Evolutionary conservation across 2,113 vertebrate genomes (phyloP).

Genomic region (Gobiocypris rarus): DNA sequence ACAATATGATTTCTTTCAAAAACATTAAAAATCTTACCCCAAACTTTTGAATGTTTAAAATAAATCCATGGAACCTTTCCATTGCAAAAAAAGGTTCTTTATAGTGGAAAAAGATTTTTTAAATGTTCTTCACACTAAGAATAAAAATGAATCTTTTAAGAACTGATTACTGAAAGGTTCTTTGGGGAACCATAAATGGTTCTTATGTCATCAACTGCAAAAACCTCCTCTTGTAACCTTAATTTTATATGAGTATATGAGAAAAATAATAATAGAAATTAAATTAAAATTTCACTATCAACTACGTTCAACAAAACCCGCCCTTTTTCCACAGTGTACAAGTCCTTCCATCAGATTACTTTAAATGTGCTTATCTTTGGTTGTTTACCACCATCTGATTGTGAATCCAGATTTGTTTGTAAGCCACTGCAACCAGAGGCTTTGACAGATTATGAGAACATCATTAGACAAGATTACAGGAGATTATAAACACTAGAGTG

Average conservation of each 20-base stretch:
- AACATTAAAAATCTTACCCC: not conserved
- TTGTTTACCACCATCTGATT: conserved; percentile 46
- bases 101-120: no score
- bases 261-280: no score
- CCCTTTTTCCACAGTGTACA: not conserved
- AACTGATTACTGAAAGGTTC: no score
- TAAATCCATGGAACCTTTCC: no score
- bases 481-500: conserved; percentile 62
- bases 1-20: not conserved
- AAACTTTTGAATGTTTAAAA: not conserved
- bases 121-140: no score
- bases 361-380: conserved; percentile 41
- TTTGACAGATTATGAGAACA: conserved; percentile 56
- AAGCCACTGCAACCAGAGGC: conserved; percentile 43
- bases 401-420: conserved; percentile 56
- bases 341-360: conserved; percentile 25
- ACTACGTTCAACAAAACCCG: not conserved
- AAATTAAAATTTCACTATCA: not conserved
- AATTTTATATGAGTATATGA: no score
- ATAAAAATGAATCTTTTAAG: no score
- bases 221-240: no score
- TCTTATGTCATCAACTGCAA: no score
- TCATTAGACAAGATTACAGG: conserved; percentile 73
- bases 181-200: no score
- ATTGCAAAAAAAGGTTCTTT: no score